Evolutionary conservation across 2,888 invertebrate genomes (phyloP).

Genomic region (Rhagium mordax): DNA sequence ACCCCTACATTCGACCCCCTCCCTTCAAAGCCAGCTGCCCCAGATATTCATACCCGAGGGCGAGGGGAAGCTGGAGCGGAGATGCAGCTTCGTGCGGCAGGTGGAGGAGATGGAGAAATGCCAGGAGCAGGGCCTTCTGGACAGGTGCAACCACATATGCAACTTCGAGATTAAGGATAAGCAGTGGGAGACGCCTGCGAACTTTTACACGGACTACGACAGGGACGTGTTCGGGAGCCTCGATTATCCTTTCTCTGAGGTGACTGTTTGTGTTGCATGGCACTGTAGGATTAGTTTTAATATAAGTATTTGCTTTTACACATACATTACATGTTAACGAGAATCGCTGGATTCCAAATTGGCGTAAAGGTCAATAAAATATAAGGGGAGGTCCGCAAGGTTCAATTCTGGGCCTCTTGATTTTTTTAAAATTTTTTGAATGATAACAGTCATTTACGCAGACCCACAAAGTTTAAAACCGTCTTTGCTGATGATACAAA

Average conservation of each 20-base stretch:
- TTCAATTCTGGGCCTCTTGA: too few relatives aligned
- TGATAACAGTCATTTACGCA: too few relatives aligned
- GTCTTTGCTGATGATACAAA: too few relatives aligned
- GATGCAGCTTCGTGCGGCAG: constrained; percentile 72
- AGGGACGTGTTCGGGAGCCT: constrained; percentile 67
- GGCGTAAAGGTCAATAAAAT: too few relatives aligned
- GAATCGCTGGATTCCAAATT: too few relatives aligned
- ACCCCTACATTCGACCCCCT: constrained; percentile 66
- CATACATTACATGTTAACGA: too few relatives aligned
- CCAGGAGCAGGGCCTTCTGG: constrained; percentile 64
- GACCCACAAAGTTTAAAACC: too few relatives aligned
- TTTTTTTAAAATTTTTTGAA: too few relatives aligned
- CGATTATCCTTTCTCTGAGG: constrained; percentile 71
- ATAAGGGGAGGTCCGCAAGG: too few relatives aligned
- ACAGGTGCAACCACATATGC: constrained; percentile 68
- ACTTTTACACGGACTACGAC: constrained; percentile 65
- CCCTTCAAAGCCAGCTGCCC: constrained; percentile 70
- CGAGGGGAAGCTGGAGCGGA: constrained; percentile 66
- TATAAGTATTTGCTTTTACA: too few relatives aligned
- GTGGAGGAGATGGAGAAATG: constrained; percentile 69
- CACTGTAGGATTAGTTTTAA: not conserved
- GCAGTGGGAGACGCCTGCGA: constrained; percentile 62
- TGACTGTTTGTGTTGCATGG: constrained; percentile 47
- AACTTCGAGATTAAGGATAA: constrained; percentile 69
- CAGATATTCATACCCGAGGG: constrained; percentile 72